Evolutionary conservation across 2,888 invertebrate species (phyloP).

Genomic region (Actias luna): DNA sequence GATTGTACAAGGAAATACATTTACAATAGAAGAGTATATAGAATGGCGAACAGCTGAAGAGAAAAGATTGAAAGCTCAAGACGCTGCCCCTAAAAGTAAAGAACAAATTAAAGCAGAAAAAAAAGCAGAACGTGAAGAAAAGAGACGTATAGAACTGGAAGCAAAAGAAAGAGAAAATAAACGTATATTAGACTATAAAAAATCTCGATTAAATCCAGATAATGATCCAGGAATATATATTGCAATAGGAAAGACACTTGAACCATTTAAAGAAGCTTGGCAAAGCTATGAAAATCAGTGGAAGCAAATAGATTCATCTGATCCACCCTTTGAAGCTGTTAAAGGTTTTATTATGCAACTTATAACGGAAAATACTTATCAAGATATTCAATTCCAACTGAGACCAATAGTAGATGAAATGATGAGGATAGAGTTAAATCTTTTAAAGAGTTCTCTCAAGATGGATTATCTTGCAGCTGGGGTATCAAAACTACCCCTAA

Average conservation of each 20-base stretch:
- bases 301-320: constrained; percentile 59
- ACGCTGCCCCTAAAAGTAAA: constrained; percentile 56
- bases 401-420: constrained; percentile 86
- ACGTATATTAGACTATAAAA: constrained; percentile 66
- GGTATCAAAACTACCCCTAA: constrained; percentile 42
- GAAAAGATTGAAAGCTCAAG: constrained; percentile 60
- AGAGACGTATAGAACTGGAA: constrained; percentile 54
- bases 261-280: constrained; percentile 51
- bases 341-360: constrained; percentile 84
- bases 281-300: constrained; percentile 58
- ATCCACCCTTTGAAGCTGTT: constrained; percentile 79
- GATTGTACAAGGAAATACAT: constrained; percentile 81
- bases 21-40: constrained; percentile 82
- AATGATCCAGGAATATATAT: constrained; percentile 69
- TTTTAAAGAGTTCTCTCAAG: constrained; percentile 78
- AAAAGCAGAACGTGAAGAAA: constrained; percentile 62
- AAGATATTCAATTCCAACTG: constrained; percentile 84
- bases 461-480: constrained; percentile 50
- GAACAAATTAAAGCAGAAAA: constrained; percentile 75
- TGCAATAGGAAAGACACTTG: constrained; percentile 43
- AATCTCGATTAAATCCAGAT: constrained; percentile 71
- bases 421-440: constrained; percentile 81
- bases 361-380: constrained; percentile 84
- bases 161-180: constrained; percentile 60
- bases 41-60: constrained; percentile 60